Conservation (phyloP, 92 coral and sea anemone species). For the Bergia puertoricense region DNA sequence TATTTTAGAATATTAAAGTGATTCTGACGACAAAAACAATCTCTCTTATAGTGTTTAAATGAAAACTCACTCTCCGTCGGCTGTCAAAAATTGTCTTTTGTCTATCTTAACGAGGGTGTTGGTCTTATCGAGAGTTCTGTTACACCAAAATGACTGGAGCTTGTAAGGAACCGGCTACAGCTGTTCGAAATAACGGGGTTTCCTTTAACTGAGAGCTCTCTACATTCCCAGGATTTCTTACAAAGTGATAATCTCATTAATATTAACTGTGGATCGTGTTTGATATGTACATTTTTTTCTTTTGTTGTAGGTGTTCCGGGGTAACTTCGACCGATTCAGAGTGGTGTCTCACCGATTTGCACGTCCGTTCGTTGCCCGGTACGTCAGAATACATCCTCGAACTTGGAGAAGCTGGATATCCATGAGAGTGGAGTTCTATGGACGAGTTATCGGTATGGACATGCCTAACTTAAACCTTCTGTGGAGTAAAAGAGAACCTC, state of each 20-base stretch:
- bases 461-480: background rate
- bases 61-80: no score
- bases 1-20: no score
- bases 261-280: background rate
- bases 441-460: conserved; percentile 74
- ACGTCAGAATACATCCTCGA: conserved; percentile 81
- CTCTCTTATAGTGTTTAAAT: no score
- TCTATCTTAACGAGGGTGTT: no score
- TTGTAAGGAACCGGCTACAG: no score
- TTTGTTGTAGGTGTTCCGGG: conserved; percentile 69
- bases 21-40: no score
- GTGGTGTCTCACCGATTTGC: conserved; percentile 65
- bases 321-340: conserved; percentile 73
- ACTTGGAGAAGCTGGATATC: conserved; percentile 87
- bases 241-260: background rate
- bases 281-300: background rate
- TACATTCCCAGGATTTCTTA: no score
- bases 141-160: no score
- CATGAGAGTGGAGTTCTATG: conserved; percentile 82
- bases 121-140: no score
- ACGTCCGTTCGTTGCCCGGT: conserved; percentile 71
- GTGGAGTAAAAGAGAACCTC: background rate
- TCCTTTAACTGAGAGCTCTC: no score
- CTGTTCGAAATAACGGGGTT: no score
- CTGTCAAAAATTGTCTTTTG: no score